Conservation (phyloP, 2,113 vertebrate species). For the Rhinopomastus cyanomelas region DNA sequence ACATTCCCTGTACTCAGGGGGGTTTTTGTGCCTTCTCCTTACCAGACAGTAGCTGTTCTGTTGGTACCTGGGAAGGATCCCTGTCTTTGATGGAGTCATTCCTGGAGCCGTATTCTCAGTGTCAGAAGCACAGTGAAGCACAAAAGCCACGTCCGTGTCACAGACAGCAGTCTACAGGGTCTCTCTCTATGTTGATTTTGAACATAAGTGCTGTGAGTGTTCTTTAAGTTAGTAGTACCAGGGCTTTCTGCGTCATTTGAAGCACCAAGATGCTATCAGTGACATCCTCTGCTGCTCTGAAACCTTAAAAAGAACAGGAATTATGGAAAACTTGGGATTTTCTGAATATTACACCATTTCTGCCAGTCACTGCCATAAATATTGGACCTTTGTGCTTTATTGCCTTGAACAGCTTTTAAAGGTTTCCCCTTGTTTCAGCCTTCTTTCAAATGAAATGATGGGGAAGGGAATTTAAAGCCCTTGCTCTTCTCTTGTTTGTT, state of each 20-base stretch:
- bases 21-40: not conserved
- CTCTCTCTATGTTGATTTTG: not conserved
- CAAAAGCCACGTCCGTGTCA: not conserved
- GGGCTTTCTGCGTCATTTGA: not conserved
- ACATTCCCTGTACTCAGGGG: too few relatives aligned
- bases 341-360: not conserved
- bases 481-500: not conserved
- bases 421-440: not conserved
- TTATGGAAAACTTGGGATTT: not conserved
- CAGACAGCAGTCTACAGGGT: rapidly evolving
- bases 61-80: not conserved
- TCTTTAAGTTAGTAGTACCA: not conserved
- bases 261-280: not conserved
- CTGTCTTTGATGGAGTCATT: not conserved
- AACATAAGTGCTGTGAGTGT: not conserved
- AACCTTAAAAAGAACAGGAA: not conserved
- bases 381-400: not conserved
- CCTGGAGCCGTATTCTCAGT: not conserved
- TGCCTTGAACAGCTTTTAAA: not conserved
- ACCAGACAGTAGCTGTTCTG: not conserved
- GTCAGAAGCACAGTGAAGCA: not conserved
- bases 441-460: not conserved
- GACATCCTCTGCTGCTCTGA: not conserved
- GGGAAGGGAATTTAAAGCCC: not conserved
- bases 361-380: not conserved